phyloP scores from a whole-genome alignment of 2,888 invertebrate genomes.

The Pheosia tremula region DNA sequence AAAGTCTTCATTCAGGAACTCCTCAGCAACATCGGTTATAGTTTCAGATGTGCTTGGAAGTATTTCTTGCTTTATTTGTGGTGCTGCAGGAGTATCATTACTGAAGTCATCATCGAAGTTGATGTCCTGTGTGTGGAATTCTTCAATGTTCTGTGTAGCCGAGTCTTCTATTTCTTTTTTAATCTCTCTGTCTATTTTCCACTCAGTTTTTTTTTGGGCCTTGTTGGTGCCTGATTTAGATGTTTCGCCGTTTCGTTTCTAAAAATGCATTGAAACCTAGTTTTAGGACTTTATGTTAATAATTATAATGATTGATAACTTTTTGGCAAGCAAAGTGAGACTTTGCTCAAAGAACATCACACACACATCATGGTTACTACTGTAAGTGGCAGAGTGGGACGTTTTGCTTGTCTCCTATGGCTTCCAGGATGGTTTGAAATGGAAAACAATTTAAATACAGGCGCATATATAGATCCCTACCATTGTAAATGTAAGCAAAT shows the following conservation, averaged over 20 bases:
- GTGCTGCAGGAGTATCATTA: conserved; percentile 22
- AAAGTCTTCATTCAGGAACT: conserved; percentile 77
- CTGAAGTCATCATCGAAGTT: conserved; percentile 77
- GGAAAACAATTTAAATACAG: too few species aligned
- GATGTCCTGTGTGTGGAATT: conserved; percentile 75
- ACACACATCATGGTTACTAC: too few species aligned
- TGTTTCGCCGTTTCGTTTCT: conserved; percentile 42
- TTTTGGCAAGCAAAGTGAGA: too few species aligned
- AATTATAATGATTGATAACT: neutral
- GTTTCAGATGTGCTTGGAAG: conserved; percentile 53
- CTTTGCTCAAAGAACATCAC: too few species aligned
- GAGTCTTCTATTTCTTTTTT: conserved; percentile 73
- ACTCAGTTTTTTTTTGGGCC: conserved; percentile 57
- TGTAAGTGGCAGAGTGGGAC: too few species aligned
- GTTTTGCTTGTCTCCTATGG: too few species aligned
- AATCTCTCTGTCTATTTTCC: conserved; percentile 77
- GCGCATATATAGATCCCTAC: too few species aligned
- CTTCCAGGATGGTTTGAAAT: too few species aligned
- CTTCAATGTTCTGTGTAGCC: conserved; percentile 75
- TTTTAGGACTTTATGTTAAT: neutral
- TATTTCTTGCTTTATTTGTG: conserved; percentile 49
- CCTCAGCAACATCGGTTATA: conserved; percentile 72
- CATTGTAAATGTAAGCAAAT: too few species aligned
- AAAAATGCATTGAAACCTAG: neutral
- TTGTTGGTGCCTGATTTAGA: conserved; percentile 31